A percentile compares a stretch with the other conserved stretches of the same genome.
Evolutionary conservation across 2,888 invertebrate genomes (phyloP).

Genomic region (Temnothorax ravouxi): DNA sequence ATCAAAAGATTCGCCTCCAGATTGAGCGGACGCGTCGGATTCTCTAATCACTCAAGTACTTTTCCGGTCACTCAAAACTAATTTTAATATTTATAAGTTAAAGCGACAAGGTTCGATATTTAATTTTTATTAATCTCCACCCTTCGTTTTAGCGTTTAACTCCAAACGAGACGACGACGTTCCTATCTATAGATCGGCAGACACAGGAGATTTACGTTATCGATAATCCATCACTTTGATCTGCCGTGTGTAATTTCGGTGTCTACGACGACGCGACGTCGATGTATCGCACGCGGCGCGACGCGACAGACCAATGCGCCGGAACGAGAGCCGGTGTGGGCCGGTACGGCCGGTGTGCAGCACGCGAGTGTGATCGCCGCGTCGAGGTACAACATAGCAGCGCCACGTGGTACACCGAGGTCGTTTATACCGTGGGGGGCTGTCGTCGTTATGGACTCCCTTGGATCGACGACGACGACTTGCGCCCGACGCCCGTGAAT

Average conservation of each 20-base stretch:
- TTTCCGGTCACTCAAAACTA: background rate
- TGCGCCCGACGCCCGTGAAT: background rate
- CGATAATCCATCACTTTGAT: conserved; percentile 23
- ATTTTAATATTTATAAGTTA: conserved; percentile 8
- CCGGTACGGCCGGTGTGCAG: conserved; percentile 71
- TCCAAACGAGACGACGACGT: background rate
- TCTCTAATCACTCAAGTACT: background rate
- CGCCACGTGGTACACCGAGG: conserved; percentile 81
- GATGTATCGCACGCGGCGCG: conserved; percentile 1
- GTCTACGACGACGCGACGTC: conserved; percentile 4
- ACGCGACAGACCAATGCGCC: conserved; percentile 55
- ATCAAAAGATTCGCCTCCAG: background rate
- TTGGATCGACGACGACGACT: conserved; percentile 20
- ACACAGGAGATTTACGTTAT: background rate
- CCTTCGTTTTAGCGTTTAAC: background rate
- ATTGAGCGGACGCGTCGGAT: background rate
- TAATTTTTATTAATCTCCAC: background rate
- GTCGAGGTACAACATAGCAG: conserved; percentile 46
- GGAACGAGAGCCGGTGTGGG: conserved; percentile 67
- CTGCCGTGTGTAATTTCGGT: conserved; percentile 24
- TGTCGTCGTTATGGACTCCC: conserved; percentile 36
- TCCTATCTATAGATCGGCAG: background rate
- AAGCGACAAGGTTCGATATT: background rate
- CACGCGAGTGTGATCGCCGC: conserved; percentile 74
- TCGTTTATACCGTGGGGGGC: conserved; percentile 66